A percentile compares a stretch with the other conserved stretches of the same genome.
Conservation (phyloP, 2,797 vertebrate genomes). For the Ptychadena robeensis region DNA sequence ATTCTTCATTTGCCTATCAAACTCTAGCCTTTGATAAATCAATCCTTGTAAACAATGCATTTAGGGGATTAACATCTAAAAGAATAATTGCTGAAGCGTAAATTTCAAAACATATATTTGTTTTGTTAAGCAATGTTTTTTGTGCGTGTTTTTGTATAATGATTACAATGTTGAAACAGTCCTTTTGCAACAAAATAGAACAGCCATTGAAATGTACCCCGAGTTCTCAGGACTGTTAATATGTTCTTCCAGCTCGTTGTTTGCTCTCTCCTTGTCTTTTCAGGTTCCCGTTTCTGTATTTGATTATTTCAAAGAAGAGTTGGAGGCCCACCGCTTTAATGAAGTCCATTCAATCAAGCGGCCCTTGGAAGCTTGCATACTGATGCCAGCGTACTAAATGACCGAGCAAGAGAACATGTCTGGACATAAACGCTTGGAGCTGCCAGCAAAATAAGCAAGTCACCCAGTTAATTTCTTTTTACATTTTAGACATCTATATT, state of each 20-base stretch:
- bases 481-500: not conserved
- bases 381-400: constrained; percentile 53
- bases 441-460: constrained; percentile 34
- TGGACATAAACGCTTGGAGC: constrained; percentile 15
- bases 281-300: constrained; percentile 61
- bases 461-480: constrained; percentile 19
- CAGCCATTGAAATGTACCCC: constrained; percentile 53
- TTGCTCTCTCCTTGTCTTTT: constrained; percentile 54
- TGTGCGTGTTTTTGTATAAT: constrained; percentile 45
- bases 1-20: constrained; percentile 43
- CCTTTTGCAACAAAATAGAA: constrained; percentile 48
- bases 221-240: constrained; percentile 57
- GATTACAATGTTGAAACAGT: constrained; percentile 60
- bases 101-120: constrained; percentile 63
- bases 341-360: constrained; percentile 61
- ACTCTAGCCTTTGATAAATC: constrained; percentile 47
- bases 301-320: constrained; percentile 63
- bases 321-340: constrained; percentile 61
- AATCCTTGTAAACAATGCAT: constrained; percentile 57
- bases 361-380: constrained; percentile 59
- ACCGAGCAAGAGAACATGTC: constrained; percentile 47
- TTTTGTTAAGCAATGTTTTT: constrained; percentile 59
- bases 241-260: constrained; percentile 50
- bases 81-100: constrained; percentile 60
- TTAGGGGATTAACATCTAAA: constrained; percentile 58